phyloP scores from a whole-genome alignment of 2,888 invertebrate genomes.

The Cabera pusaria region DNA sequence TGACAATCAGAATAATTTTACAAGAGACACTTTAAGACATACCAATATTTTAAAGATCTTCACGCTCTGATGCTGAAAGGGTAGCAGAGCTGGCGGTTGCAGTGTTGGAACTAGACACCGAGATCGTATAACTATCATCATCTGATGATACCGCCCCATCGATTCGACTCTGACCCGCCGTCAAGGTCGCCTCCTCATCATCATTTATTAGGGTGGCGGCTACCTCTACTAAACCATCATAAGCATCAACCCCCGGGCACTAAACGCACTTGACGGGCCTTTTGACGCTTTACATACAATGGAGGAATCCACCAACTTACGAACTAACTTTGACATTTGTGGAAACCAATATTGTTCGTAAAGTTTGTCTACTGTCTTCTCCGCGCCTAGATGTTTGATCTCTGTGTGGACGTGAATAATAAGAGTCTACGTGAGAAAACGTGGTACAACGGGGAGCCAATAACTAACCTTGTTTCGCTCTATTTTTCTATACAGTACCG shows the following conservation, averaged over 20 bases:
- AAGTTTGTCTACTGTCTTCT: constrained; percentile 37
- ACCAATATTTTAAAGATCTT: too few relatives aligned
- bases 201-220: neutral
- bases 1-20: neutral
- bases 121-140: neutral
- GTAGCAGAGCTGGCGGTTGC: too few relatives aligned
- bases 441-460: constrained; percentile 34
- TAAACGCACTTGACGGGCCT: constrained; percentile 27
- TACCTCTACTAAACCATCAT: constrained; percentile 21
- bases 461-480: too few relatives aligned
- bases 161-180: constrained; percentile 15
- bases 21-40: neutral
- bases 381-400: constrained; percentile 32
- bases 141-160: neutral
- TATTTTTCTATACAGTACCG: too few relatives aligned
- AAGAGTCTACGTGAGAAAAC: constrained; percentile 33
- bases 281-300: constrained; percentile 36
- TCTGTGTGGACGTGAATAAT: too few relatives aligned
- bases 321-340: constrained; percentile 29
- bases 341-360: constrained; percentile 39
- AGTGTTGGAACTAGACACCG: neutral
- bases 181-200: constrained; percentile 19
- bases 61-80: too few relatives aligned
- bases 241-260: constrained; percentile 18
- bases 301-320: constrained; percentile 32